Evolutionary conservation across 2,113 vertebrate species (phyloP).

Genomic region (Dromas ardeola): DNA sequence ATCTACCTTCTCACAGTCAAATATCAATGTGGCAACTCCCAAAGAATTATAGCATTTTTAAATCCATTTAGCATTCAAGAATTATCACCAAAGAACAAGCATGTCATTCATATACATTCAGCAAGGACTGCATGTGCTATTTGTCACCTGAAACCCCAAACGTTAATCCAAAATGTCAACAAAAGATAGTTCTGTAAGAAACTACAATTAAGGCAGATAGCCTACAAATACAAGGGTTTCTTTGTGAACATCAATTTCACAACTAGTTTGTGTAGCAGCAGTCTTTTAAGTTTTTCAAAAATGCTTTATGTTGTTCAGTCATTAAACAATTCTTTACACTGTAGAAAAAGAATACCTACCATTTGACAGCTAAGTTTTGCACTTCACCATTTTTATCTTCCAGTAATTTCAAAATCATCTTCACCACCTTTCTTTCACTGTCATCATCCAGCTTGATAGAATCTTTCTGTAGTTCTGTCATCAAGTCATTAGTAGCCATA

Average conservation of each 20-base stretch:
- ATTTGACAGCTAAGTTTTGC: constrained; percentile 98
- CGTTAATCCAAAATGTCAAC: neutral
- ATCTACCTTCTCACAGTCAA: neutral
- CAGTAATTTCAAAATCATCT: constrained; percentile 97
- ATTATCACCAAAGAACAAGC: neutral
- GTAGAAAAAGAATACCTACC: constrained; percentile 75
- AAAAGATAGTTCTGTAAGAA: neutral
- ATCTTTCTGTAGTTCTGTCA: constrained; percentile 98
- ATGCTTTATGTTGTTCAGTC: neutral
- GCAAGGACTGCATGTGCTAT: neutral
- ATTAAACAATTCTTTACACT: neutral
- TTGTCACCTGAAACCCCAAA: neutral
- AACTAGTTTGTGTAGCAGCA: neutral
- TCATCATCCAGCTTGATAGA: constrained; percentile 99
- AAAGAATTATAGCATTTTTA: neutral
- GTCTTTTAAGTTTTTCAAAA: neutral
- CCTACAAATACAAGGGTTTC: neutral
- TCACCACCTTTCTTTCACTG: constrained; percentile 97
- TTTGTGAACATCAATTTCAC: neutral
- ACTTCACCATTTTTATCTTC: constrained; percentile 99
- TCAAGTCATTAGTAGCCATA: constrained; percentile 99
- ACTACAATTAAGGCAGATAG: neutral
- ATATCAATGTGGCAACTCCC: neutral
- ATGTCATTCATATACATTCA: neutral
- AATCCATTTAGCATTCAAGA: neutral